phyloP scores from a whole-genome alignment of 2,797 vertebrate genomes.

The Channa striata region DNA sequence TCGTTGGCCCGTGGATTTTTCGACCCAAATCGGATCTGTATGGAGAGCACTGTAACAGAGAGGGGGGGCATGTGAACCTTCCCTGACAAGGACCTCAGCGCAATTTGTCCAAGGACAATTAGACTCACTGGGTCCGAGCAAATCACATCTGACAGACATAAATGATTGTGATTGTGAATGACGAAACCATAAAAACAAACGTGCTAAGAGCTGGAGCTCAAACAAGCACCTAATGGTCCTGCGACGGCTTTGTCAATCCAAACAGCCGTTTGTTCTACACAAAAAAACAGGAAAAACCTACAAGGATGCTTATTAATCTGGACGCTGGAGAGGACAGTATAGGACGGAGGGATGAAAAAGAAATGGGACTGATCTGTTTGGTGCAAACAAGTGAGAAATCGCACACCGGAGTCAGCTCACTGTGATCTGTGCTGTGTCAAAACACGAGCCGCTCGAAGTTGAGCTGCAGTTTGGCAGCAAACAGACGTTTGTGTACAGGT shows the following conservation, averaged over 20 bases:
- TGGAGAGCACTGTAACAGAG: neutral
- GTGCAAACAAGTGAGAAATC: conserved; percentile 1
- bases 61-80: neutral
- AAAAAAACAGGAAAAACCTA: too few species aligned
- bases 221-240: neutral
- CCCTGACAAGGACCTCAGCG: neutral
- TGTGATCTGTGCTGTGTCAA: conserved; percentile 4
- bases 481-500: conserved; percentile 6
- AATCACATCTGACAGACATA: conserved; percentile 40
- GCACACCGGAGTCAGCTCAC: neutral
- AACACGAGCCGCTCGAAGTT: conserved; percentile 2
- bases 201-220: too few species aligned
- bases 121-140: conserved; percentile 26
- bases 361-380: conserved; percentile 1
- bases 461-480: conserved; percentile 13
- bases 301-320: neutral
- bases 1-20: neutral
- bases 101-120: conserved; percentile 29
- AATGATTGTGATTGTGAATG: conserved; percentile 34
- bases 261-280: conserved; percentile 38
- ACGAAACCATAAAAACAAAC: conserved; percentile 44
- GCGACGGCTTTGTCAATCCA: neutral
- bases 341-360: neutral
- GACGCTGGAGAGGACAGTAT: neutral
- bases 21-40: neutral